phyloP scores from a whole-genome alignment of 2,113 vertebrate genomes.

The Phaethornis superciliosus region DNA sequence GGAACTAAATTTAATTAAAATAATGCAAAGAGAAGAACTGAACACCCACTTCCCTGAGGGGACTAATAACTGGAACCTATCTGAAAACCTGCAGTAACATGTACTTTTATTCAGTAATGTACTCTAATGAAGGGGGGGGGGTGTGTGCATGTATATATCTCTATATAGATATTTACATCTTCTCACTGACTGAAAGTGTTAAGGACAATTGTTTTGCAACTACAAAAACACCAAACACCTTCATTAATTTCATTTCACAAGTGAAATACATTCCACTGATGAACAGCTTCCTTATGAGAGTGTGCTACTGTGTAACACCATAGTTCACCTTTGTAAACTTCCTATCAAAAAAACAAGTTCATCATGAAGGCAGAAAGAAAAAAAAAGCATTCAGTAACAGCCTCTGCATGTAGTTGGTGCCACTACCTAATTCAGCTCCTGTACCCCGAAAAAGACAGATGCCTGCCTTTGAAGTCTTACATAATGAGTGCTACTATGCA shows the following conservation, averaged over 20 bases:
- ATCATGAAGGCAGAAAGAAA: background rate
- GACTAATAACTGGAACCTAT: background rate
- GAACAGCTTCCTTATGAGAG: background rate
- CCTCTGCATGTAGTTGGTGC: background rate
- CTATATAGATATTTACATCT: background rate
- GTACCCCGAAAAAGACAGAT: background rate
- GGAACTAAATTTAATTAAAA: background rate
- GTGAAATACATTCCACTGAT: background rate
- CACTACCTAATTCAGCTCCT: background rate
- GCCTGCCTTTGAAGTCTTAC: background rate
- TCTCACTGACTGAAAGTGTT: background rate
- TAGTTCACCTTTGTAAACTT: background rate
- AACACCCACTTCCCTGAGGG: background rate
- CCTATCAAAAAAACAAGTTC: background rate
- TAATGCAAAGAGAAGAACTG: background rate
- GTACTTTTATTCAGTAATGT: background rate
- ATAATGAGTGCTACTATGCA: background rate
- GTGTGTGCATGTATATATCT: rapidly evolving
- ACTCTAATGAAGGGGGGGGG: background rate
- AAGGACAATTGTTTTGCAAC: background rate
- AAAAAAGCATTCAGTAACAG: background rate
- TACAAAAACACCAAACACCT: background rate
- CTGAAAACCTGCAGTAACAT: background rate
- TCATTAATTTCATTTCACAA: background rate
- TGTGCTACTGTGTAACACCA: background rate